Evolutionary conservation across 2,888 invertebrate species (phyloP).

Genomic region (Oscheius sp.): DNA sequence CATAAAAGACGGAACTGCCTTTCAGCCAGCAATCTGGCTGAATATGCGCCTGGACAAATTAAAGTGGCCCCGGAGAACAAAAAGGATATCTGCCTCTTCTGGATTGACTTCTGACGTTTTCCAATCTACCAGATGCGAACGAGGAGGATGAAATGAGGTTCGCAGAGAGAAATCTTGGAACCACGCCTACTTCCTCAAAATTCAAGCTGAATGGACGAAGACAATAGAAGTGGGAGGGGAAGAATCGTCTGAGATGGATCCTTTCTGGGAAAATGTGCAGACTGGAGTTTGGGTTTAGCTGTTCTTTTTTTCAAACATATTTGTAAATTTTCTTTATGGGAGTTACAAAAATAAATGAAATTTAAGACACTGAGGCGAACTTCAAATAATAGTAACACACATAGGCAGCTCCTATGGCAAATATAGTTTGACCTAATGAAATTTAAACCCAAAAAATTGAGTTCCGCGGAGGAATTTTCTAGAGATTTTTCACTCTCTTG

Average conservation of each 20-base stretch:
- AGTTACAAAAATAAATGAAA: too few relatives aligned
- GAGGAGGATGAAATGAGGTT: background rate
- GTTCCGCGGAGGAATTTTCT: too few relatives aligned
- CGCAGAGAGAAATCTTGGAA: background rate
- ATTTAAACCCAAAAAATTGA: too few relatives aligned
- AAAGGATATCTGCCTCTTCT: background rate
- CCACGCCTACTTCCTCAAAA: slow-evolving; percentile 1
- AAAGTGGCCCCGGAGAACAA: background rate
- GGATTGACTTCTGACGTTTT: background rate
- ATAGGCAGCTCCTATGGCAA: too few relatives aligned
- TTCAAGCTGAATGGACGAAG: background rate
- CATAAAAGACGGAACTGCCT: background rate
- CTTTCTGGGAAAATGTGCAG: background rate
- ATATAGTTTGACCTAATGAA: too few relatives aligned
- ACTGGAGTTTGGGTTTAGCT: background rate
- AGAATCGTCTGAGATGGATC: background rate
- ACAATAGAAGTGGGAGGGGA: background rate
- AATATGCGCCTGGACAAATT: background rate
- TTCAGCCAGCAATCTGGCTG: background rate
- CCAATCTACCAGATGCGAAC: background rate
- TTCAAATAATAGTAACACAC: too few relatives aligned
- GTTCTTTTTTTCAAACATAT: too few relatives aligned
- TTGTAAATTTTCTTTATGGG: too few relatives aligned
- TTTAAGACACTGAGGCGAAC: too few relatives aligned
- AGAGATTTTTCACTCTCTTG: too few relatives aligned